Conservation (phyloP, 1,140 invertebrate genomes). For the Tetragnatha versicolor region DNA sequence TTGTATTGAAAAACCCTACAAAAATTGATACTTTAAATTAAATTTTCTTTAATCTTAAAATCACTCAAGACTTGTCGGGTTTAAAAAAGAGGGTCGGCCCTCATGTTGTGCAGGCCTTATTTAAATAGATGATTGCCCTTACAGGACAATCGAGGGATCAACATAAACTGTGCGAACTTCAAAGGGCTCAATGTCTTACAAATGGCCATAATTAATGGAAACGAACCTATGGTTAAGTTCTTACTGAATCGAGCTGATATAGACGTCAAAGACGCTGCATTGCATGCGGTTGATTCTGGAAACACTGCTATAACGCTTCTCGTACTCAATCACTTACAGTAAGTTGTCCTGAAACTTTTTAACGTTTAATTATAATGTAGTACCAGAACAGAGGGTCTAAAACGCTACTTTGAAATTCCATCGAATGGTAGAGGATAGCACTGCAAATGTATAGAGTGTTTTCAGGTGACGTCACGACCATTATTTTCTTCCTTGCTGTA, state of each 20-base stretch:
- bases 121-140: neutral
- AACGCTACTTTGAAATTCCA: no score
- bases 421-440: no score
- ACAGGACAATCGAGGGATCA: conserved; percentile 11
- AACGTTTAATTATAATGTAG: no score
- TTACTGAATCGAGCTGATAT: neutral
- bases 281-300: conserved; percentile 22
- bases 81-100: neutral
- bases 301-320: neutral
- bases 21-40: neutral
- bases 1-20: no score
- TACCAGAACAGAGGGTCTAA: no score
- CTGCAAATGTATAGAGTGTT: no score
- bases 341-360: no score
- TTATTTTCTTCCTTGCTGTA: no score
- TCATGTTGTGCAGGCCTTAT: neutral
- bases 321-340: conserved; percentile 27
- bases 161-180: conserved; percentile 38
- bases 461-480: no score
- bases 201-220: conserved; percentile 19
- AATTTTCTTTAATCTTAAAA: neutral
- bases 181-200: conserved; percentile 28
- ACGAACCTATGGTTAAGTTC: neutral
- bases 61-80: neutral
- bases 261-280: neutral